Evolutionary conservation across 2,113 vertebrate genomes (phyloP).

Genomic region (Rhea pennata): DNA sequence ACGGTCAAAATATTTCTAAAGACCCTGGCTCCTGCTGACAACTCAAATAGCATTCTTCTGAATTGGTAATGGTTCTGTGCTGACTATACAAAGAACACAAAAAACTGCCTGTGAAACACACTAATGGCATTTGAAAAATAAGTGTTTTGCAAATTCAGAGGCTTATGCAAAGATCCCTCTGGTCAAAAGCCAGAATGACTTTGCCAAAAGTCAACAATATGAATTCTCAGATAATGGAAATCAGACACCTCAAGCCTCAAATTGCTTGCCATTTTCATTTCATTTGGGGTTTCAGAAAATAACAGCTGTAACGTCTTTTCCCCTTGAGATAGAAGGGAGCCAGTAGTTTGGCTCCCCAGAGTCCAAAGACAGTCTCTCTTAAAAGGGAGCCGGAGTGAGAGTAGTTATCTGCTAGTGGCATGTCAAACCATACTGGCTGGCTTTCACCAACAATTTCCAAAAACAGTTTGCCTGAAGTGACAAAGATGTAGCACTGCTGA

Average conservation of each 20-base stretch:
- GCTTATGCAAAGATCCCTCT: not conserved
- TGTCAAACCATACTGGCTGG: not conserved
- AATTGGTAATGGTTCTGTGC: not conserved
- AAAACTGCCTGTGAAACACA: not conserved
- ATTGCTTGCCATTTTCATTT: slow-evolving; percentile 16
- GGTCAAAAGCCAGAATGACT: not conserved
- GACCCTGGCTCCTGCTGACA: not conserved
- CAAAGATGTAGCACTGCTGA: not conserved
- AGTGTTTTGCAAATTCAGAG: not conserved
- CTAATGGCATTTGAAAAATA: not conserved
- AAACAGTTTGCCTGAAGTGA: not conserved
- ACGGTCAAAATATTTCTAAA: not conserved
- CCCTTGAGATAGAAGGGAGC: not conserved
- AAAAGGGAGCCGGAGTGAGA: not conserved
- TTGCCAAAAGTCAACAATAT: slow-evolving; percentile 29
- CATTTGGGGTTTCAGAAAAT: not conserved
- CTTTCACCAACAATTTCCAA: not conserved
- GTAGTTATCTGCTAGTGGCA: not conserved
- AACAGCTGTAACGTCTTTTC: not conserved
- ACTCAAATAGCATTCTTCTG: not conserved
- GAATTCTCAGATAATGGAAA: slow-evolving; percentile 53
- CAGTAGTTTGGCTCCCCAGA: not conserved
- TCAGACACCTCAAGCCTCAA: not conserved
- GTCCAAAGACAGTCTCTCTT: not conserved
- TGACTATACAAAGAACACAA: not conserved